Base-by-base conservation (phyloP, 2,888 invertebrate genomes). In the Stenodera caucasica region DNA sequence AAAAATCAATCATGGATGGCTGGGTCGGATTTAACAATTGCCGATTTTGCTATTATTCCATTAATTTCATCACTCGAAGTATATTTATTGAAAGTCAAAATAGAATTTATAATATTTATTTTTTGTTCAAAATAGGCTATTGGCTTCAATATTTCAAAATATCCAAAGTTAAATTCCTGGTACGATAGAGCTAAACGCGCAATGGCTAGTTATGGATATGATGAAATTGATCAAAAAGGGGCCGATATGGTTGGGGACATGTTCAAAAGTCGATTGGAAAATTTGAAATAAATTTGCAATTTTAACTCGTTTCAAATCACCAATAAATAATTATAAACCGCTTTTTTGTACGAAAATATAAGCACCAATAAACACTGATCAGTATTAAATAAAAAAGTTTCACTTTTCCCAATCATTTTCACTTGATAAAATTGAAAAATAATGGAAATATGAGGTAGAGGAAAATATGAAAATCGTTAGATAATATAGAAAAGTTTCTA, bases 1-100 rank as follows among this genome's bases (percentile, higher is more conserved):
- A 84, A 85, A 15, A 84, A 84, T 1, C 81, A 81, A n/a, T 79
- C 84, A 7, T 91, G 86, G 77, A 85, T 85, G 0, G 90, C 89
- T 7, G 91, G 90, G 5, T 83, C 88, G 55, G 82, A 86, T 60
- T 75, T 90, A 60, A 90, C 90, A 0, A 82, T 91, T 15, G 91
- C 91, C 2, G 91, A 91, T 74, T 84, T 89, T 66, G 78, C 85
- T 35, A 84, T 90, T 3, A 80, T 85, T 12, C 83, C 88, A 9
- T 83, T 86, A 11, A 79, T 90, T 12, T 83, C 85, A 32, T 84
- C 86, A 63, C 79, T 86, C 52, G 86, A 86, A 65, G 88, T 87
- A 15, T 37, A 6, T 7, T n/a, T 14, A 14, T 35, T 15, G 2
- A 15, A 9, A 40, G 7, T 15, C 9, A 40, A 2, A 18, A 40